Evolutionary conservation across 1,140 invertebrate genomes (phyloP).

Genomic region (Drosophila ananassae): DNA sequence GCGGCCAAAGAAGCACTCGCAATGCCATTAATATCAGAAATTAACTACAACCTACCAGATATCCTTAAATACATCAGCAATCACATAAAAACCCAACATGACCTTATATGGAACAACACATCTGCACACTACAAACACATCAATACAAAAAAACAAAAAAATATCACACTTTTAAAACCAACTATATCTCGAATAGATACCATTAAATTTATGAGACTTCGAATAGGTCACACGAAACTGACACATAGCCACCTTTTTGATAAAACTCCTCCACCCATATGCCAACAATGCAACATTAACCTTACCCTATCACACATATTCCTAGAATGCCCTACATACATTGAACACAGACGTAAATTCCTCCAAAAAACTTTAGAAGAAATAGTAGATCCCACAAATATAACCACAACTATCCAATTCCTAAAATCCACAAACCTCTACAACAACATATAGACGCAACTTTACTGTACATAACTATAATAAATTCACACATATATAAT

Average conservation of each 20-base stretch:
- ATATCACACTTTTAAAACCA: background rate
- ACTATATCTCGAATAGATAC: background rate
- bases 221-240: no score
- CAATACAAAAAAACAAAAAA: background rate
- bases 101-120: background rate
- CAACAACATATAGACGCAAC: no score
- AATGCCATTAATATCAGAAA: conserved; percentile 11
- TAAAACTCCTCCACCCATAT: no score
- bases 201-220: background rate
- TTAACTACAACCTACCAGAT: conserved; percentile 3
- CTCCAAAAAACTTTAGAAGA: no score
- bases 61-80: conserved; percentile 4
- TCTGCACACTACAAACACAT: background rate
- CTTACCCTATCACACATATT: no score
- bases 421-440: no score
- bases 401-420: no score
- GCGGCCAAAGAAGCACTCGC: conserved; percentile 4
- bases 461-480: background rate
- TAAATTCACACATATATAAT: background rate
- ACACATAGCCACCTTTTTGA: no score
- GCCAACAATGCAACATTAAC: no score
- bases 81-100: conserved; percentile 5
- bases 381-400: no score
- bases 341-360: no score
- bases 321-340: no score